phyloP scores from a whole-genome alignment of 2,113 vertebrate genomes.

The Oryctolagus cuniculus region mOryCun1.1 NC_091432.1:90216001-90216500 shows the following conservation, averaged over 20 bases:
- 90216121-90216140: neutral
- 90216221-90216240: neutral
- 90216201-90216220: neutral
- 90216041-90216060: neutral
- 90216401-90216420: neutral
- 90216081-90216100: accelerated
- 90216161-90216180: neutral
- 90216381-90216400: slow-evolving; percentile 5
- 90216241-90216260: neutral
- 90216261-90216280: neutral
- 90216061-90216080: neutral
- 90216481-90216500: neutral
- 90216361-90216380: slow-evolving; percentile 16
- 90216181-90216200: neutral
- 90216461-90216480: neutral
- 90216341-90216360: slow-evolving; percentile 33
- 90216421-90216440: neutral
- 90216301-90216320: neutral
- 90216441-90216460: neutral
- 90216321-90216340: neutral
- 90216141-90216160: neutral
- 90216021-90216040: neutral
- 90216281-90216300: neutral
- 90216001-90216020: neutral
- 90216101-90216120: neutral